Evolutionary conservation across 2,888 invertebrate genomes (phyloP).

Genomic region (Phasia obesa): DNA sequence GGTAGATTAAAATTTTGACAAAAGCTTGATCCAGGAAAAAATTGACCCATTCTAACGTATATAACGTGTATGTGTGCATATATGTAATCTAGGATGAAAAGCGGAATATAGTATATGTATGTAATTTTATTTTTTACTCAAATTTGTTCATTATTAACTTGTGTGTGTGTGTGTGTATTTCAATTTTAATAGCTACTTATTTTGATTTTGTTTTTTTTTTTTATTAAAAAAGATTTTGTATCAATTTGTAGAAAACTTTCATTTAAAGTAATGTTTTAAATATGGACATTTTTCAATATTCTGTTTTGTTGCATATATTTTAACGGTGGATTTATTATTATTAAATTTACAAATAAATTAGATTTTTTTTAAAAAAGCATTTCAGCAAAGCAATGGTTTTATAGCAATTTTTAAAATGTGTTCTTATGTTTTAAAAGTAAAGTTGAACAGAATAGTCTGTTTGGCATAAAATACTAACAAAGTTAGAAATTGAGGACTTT

Average conservation of each 20-base stretch:
- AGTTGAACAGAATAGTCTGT: no score
- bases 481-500: no score
- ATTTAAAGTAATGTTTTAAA: constrained; percentile 25
- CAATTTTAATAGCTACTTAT: constrained; percentile 18
- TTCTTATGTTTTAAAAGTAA: no score
- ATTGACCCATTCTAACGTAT: no score
- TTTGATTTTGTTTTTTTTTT: constrained; percentile 47
- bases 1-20: no score
- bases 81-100: not conserved
- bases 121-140: constrained; percentile 8
- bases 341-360: constrained; percentile 30
- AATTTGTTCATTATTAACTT: constrained; percentile 14
- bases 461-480: no score
- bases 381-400: constrained; percentile 31
- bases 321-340: constrained; percentile 66
- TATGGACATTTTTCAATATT: constrained; percentile 60
- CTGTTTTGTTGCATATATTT: constrained; percentile 55
- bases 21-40: no score
- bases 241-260: constrained; percentile 47
- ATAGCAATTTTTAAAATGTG: no score
- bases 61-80: not conserved
- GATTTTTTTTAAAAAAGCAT: constrained; percentile 33
- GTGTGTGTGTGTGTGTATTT: not conserved
- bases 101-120: not conserved
- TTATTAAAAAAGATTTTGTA: constrained; percentile 27